Evolutionary conservation across 2,113 vertebrate species (phyloP), one percentile per base, ranked within the genome.

Genomic region (Anguilla japonica): DNA sequence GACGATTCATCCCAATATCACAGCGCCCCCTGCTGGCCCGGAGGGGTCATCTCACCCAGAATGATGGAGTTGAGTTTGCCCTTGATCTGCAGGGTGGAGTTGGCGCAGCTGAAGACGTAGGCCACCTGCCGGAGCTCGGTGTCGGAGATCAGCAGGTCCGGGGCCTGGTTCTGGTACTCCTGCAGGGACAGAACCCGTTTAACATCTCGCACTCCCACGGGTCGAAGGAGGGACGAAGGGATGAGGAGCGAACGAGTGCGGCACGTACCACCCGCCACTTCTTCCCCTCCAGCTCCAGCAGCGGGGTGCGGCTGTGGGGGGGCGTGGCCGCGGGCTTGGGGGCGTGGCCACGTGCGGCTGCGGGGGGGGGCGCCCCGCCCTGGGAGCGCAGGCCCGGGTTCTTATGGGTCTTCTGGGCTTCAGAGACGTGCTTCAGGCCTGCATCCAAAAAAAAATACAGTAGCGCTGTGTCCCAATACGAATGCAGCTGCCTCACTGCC

Each of bases 21-120:
- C 34, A 71, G 46, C 1, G 13, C 80, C 67, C 81, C 53, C 81
- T 87, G 67, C 60, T 75, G 80, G 81, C 7, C 11, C 15, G 6
- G 9, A 18, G 11, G 57, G 43, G n/a, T 18, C 46, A 20, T 22
- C 96, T 96, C 94, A 99, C 98, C 98, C 3, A 99, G 90, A 86
- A 96, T 98, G 92, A 99, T 99, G 91, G 98, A 99, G 94, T 99
- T 99, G 87, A 99, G 93, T 96, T 99, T 99, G 63, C 98, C 98
- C 91, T 98, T 99, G 79, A 99, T 94, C 93, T 99, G 97, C 50
- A 99, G 89, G 0, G 97, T 99, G 84, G 95, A 97, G 93, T 96
- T 97, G 93, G 93, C 96, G 89, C 98, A 99, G 87, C 93, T 95
- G 89, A 97, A 99, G 94, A 98, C 93, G 87, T 99, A 99, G 46